Percentiles rank a stretch among this genome's conserved stretches.
phyloP scores from a whole-genome alignment of 2,113 vertebrate species.

The Pachyramphus minor region DNA sequence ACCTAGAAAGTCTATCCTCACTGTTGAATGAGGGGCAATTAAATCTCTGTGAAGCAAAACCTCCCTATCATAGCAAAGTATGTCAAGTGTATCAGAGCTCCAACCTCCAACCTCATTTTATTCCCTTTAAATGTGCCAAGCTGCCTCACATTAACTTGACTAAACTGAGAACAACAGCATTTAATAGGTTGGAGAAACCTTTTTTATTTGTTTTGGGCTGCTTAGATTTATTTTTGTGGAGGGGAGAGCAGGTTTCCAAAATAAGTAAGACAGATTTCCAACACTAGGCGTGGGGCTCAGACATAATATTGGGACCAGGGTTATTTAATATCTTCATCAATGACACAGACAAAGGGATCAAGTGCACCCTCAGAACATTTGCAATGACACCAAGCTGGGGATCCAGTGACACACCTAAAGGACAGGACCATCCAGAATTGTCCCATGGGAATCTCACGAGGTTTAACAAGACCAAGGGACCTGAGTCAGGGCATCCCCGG shows the following conservation, averaged over 20 bases:
- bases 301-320: no score
- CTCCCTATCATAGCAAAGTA: background rate
- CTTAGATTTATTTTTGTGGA: background rate
- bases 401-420: background rate
- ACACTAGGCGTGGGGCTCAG: fast-evolving
- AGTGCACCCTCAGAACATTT: no score
- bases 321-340: background rate
- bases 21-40: constrained; percentile 16
- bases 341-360: background rate
- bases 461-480: no score
- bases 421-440: background rate
- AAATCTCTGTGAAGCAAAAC: constrained; percentile 9
- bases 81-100: background rate
- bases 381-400: background rate
- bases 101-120: background rate
- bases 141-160: background rate
- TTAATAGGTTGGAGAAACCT: background rate
- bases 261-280: background rate
- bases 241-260: background rate
- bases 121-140: background rate
- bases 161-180: background rate
- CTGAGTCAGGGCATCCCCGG: background rate
- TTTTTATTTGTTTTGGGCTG: background rate
- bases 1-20: background rate
- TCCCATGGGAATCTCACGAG: background rate